Conservation (phyloP, 2,113 vertebrate species). For the Promerops cafer region DNA sequence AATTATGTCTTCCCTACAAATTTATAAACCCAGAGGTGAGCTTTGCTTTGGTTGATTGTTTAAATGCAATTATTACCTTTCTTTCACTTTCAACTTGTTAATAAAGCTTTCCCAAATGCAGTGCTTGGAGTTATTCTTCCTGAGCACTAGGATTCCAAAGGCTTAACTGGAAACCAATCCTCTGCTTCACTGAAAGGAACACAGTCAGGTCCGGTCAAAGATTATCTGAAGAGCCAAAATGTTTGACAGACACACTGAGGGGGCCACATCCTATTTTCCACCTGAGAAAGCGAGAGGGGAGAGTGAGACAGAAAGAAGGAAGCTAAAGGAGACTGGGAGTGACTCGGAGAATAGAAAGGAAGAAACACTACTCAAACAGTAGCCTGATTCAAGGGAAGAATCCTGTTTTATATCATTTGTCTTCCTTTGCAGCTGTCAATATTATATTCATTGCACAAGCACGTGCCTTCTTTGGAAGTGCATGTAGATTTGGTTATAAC, state of each 20-base stretch:
- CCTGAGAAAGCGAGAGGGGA: background rate
- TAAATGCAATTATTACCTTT: slow-evolving; percentile 78
- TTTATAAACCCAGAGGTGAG: slow-evolving; percentile 74
- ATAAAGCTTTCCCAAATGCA: slow-evolving; percentile 60
- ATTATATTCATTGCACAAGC: background rate
- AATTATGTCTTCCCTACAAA: slow-evolving; percentile 69
- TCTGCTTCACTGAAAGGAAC: background rate
- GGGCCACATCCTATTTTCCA: background rate
- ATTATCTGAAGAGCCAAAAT: slow-evolving; percentile 34
- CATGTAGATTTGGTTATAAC: slow-evolving; percentile 16
- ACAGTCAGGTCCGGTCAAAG: slow-evolving; percentile 1
- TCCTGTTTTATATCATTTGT: background rate
- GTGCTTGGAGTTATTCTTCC: slow-evolving; percentile 25
- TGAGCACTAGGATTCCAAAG: slow-evolving; percentile 39
- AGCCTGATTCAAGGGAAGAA: background rate
- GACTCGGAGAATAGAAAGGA: background rate
- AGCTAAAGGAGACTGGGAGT: background rate
- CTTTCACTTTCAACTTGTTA: slow-evolving; percentile 67
- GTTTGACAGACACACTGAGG: background rate
- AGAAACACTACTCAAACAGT: background rate
- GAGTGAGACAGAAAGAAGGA: background rate
- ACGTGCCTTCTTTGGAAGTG: background rate
- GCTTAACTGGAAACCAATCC: slow-evolving; percentile 44
- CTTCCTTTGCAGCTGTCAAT: background rate
- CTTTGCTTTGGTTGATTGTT: slow-evolving; percentile 72